phyloP scores from a whole-genome alignment of 2,797 vertebrate species.

The Mormyrops attenuatus region DNA sequence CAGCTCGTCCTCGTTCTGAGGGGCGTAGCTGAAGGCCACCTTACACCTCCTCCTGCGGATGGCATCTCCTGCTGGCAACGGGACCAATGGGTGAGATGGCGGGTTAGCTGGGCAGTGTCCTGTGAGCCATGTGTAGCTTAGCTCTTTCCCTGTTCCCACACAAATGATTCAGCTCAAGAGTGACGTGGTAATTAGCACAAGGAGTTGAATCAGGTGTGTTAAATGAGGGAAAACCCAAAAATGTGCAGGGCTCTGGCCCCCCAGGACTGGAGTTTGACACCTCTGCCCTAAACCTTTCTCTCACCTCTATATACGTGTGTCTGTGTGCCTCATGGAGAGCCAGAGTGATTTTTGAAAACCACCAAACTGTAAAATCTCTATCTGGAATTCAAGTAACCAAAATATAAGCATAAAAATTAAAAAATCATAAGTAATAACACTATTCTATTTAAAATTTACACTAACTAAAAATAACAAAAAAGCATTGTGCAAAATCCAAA shows the following conservation, averaged over 20 bases:
- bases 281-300: background rate
- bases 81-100: background rate
- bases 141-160: no score
- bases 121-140: no score
- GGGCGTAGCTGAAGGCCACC: slow-evolving; percentile 92
- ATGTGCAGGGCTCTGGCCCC: no score
- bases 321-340: background rate
- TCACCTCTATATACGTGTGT: background rate
- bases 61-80: slow-evolving; percentile 66
- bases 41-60: slow-evolving; percentile 86
- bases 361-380: background rate
- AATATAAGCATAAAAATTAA: background rate
- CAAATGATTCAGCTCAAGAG: no score
- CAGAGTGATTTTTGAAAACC: background rate
- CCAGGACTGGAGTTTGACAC: no score
- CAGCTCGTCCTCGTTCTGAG: slow-evolving; percentile 94
- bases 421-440: background rate
- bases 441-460: background rate
- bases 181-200: no score
- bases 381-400: background rate
- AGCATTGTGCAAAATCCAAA: background rate
- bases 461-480: background rate
- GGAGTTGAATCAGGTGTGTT: no score
- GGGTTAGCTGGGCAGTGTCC: background rate
- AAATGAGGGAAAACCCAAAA: no score